These are phyloP conservation scores for Procambarus clarkii DNA, from an alignment of 1,140 invertebrate genomes.

Conservation along the genomic window DNA sequence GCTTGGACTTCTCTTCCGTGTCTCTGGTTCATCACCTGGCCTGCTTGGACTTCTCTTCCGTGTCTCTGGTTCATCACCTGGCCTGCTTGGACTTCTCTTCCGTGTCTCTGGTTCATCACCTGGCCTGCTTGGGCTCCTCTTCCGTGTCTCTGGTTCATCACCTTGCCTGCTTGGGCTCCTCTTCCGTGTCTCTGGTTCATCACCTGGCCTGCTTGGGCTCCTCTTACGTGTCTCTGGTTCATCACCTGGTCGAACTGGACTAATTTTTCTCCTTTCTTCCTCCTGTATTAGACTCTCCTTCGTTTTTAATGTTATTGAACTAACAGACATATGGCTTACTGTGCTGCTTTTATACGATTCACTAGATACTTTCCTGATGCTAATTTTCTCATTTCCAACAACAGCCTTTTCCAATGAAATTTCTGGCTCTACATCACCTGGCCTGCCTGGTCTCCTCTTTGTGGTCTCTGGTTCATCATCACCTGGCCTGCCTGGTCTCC, in stretches of 20 bases:
- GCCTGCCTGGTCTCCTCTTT: not conserved
- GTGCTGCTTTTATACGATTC: too few relatives aligned
- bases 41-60: not conserved
- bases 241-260: not conserved
- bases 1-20: slow-evolving; percentile 6
- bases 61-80: too few relatives aligned
- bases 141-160: too few relatives aligned
- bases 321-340: too few relatives aligned
- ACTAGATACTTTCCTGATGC: too few relatives aligned
- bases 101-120: not conserved
- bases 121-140: not conserved
- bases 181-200: not conserved
- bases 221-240: slow-evolving; percentile 21
- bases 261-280: too few relatives aligned
- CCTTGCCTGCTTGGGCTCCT: not conserved
- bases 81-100: too few relatives aligned
- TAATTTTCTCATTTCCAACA: too few relatives aligned
- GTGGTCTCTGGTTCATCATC: slow-evolving; percentile 30
- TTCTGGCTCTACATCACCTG: not conserved
- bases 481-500: slow-evolving; percentile 7
- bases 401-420: not conserved
- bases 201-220: slow-evolving; percentile 22
- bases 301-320: too few relatives aligned
- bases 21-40: slow-evolving; percentile 27
- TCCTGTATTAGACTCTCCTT: too few relatives aligned